phyloP scores from a whole-genome alignment of 1,140 invertebrate species.

The Sycophila sp. region DNA sequence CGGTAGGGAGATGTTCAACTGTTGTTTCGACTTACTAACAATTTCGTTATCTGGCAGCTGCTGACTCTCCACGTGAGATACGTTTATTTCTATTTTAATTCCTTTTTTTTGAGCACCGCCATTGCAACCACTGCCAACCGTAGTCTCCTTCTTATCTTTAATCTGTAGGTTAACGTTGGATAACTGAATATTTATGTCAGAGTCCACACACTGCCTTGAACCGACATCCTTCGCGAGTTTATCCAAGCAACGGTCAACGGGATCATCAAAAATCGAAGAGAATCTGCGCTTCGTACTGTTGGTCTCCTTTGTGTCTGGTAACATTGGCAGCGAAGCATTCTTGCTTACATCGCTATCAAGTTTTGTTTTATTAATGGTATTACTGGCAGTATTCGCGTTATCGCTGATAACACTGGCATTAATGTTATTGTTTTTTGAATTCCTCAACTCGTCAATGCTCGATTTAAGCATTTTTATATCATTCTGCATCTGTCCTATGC shows the following conservation, averaged over 20 bases:
- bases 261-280: conserved; percentile 23
- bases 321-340: conserved; percentile 25
- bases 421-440: neutral
- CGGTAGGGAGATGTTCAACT: conserved; percentile 21
- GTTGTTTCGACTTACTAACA: conserved; percentile 25
- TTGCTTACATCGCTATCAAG: neutral
- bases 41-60: conserved; percentile 20
- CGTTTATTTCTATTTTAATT: conserved; percentile 55
- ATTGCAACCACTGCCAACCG: conserved; percentile 4
- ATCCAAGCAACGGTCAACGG: neutral
- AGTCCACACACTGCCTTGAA: conserved; percentile 34
- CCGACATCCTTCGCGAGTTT: conserved; percentile 17
- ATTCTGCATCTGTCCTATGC: conserved; percentile 40
- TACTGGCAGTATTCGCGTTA: neutral
- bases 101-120: conserved; percentile 44
- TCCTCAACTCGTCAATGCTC: conserved; percentile 12
- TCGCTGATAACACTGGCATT: neutral
- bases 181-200: conserved; percentile 57
- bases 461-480: conserved; percentile 35
- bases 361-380: neutral
- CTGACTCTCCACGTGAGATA: conserved; percentile 41
- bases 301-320: conserved; percentile 20
- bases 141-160: conserved; percentile 42
- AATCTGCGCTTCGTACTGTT: neutral
- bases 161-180: conserved; percentile 55